Evolutionary conservation across 2,797 vertebrate genomes (phyloP), one percentile per base, ranked within the genome.

Genomic region (Microchirus variegatus): DNA sequence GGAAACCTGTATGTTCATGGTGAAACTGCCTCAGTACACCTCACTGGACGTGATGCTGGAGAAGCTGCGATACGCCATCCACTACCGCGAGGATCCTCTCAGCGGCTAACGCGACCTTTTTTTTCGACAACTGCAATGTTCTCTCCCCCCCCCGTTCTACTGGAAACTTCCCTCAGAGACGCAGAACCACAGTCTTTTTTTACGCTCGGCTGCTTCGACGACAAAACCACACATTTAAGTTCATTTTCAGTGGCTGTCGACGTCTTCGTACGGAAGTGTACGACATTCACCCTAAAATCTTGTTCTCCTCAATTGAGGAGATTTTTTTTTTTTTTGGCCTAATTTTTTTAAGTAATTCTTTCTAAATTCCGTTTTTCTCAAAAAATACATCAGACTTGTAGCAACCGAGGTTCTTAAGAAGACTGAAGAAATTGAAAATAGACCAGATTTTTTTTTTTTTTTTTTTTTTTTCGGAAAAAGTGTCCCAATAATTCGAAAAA

Each of bases 1-100:
- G 53, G 97, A 99, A 88, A 99, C 97, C 22, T 98, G 97, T 78
- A 99, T 99, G 97, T 99, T 99, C 82, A 99, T 99, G 97, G 94
- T 99, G 83, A 99, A 99, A 71, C 96, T 99, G 12, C 97, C 97
- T 0, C 97, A 99, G 91, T 99, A 99, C 75, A 96, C 95, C 19
- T 96, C 96, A 0, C 83, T 98, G 78, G 96, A 98, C 5, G 95
- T 94, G 78, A 99, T 98, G 97, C 91, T 98, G 92, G 97, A 99
- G 53, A 99, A 98, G 68, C 94, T 99, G 6, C 95, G 97, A 1
- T 98, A 97, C 3, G 96, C 97, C 87, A 96, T 99, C 83, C 97
- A 99, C 90, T 99, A 99, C 90, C 95, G 97, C 0, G 97, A 99
- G 89, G 97, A 99, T 66, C 97, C 97, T 1, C 95, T 99, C 14